Evolutionary conservation across 2,113 vertebrate species (phyloP), one percentile per base, ranked within the genome.

Genomic region (Cyanoderma ruficeps): DNA sequence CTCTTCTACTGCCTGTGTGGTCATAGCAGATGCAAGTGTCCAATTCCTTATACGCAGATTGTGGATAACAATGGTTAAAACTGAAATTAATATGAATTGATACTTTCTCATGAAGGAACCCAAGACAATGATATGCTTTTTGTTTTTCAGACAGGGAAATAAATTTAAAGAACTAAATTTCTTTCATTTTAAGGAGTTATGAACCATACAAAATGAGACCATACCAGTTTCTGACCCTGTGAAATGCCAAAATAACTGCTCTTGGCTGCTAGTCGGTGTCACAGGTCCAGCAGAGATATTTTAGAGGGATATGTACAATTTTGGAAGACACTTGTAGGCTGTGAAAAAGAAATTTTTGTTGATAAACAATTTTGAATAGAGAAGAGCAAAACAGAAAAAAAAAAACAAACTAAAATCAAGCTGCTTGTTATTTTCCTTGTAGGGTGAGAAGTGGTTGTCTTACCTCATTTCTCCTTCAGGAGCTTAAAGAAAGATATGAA

Each of bases 1-100:
- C 11, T 72, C 16, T 67, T 70, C 61, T 72, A 0, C 46, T 55
- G 56, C 3, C 30, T 89, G 5, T 57, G 13, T 77, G 19, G 25
- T 60, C n/a, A 64, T 23, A 65, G 25, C 19, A 86, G 63, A 68
- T 10, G 6, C 28, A 74, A 77, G 10, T 0, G 0, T 55, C 33
- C 8, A 42, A 64, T 67, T 78, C 42, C 11, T 64, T 63, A 47
- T 8, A 64, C 15, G 21, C 17, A 64, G 41, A 27, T 2, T 14
- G 33, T 82, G 8, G 11, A 35, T 47, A 81, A 81, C 22, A 76
- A 78, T 31, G 27, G 16, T 63, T 83, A 20, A 42, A 94, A 79
- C 6, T n/a, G 4, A 69, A 83, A 53, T 44, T 42, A 44, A n/a
- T 61, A 31, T 12, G 8, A 89, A 84, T 11, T 65, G n/a, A 37